Evolutionary conservation across 2,113 vertebrate species (phyloP).

Genomic region (Paramormyrops kingsleyae): DNA sequence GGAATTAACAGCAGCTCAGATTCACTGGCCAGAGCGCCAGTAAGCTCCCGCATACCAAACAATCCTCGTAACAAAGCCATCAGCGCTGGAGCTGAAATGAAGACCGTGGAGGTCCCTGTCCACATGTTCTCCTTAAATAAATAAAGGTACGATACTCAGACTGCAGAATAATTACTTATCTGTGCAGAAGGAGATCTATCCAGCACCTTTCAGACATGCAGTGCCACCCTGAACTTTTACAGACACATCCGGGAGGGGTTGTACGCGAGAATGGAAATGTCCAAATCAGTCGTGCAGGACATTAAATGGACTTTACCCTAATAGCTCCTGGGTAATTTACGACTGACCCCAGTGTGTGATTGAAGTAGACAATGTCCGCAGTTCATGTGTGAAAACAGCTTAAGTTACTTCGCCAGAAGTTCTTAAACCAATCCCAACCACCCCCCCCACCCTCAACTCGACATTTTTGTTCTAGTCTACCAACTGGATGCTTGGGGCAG

Average conservation of each 20-base stretch:
- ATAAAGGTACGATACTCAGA: neutral
- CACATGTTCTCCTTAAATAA: neutral
- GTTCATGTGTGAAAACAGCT: neutral
- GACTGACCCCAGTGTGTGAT: neutral
- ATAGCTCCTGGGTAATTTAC: neutral
- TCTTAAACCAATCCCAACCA: neutral
- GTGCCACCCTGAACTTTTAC: neutral
- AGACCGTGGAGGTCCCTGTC: neutral
- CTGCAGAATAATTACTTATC: neutral
- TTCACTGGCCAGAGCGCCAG: neutral
- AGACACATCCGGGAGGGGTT: neutral
- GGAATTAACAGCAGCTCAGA: neutral
- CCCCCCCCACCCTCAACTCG: neutral
- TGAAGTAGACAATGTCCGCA: neutral
- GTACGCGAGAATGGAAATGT: neutral
- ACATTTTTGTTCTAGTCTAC: neutral
- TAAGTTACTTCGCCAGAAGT: neutral
- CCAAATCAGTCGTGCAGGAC: neutral
- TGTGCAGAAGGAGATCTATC: neutral
- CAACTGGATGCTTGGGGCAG: neutral
- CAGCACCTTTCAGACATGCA: neutral
- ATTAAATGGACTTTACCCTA: neutral
- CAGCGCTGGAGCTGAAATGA: neutral
- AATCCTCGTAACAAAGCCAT: neutral
- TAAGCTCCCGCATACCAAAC: neutral